Conservation (phyloP, 2,113 vertebrate species). For the Neodontobutis hainanensis region DNA sequence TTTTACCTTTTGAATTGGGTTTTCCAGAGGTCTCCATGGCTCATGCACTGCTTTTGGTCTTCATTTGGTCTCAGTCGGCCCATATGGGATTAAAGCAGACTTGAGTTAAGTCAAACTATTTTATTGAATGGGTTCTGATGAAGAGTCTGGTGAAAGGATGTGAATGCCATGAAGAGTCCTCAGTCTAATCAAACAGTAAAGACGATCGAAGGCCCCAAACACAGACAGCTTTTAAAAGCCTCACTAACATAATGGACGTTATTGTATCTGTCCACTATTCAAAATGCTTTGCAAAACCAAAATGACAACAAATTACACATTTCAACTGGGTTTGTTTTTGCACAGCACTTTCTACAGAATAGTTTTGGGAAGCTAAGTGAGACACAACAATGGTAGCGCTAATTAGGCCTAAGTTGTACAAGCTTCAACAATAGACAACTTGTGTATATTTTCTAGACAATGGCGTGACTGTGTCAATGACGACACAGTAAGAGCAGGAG, state of each 20-base stretch:
- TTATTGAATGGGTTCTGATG: too few relatives aligned
- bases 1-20: too few relatives aligned
- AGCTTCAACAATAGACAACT: constrained; percentile 4
- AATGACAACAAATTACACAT: constrained; percentile 13
- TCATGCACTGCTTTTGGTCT: too few relatives aligned
- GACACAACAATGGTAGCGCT: constrained; percentile 26
- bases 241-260: constrained; percentile 34
- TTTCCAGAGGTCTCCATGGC: too few relatives aligned
- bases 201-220: neutral
- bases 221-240: neutral
- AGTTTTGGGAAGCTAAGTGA: constrained; percentile 14
- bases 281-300: constrained; percentile 30
- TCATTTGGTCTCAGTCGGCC: too few relatives aligned
- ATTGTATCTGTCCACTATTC: constrained; percentile 18
- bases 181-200: constrained; percentile 8
- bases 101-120: too few relatives aligned
- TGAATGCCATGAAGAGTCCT: constrained; percentile 6
- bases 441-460: neutral
- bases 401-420: constrained; percentile 36
- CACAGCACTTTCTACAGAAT: constrained; percentile 2
- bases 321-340: constrained; percentile 25
- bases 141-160: neutral
- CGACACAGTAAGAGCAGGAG: too few relatives aligned
- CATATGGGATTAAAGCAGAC: too few relatives aligned
- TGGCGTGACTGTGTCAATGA: too few relatives aligned